phyloP scores from a whole-genome alignment of 1,140 invertebrate genomes.

The Littorina saxatilis region DNA sequence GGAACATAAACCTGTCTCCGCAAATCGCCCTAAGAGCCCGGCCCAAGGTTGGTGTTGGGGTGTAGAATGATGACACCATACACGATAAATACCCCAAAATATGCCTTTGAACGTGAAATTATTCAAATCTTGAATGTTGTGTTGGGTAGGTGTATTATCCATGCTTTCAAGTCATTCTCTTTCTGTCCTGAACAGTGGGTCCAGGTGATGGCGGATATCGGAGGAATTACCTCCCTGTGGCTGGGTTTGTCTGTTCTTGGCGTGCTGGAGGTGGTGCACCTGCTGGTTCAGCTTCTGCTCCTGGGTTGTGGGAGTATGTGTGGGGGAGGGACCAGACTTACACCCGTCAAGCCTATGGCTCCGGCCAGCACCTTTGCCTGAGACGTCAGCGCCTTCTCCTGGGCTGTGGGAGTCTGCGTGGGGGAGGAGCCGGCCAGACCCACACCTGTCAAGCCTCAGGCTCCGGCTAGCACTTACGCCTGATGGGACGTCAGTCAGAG shows the following conservation, averaged over 20 bases:
- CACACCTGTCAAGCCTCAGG: background rate
- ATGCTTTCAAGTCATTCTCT: too few species aligned
- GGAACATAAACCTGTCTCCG: too few species aligned
- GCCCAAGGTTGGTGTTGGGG: too few species aligned
- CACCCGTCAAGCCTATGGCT: background rate
- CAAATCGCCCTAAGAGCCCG: too few species aligned
- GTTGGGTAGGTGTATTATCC: too few species aligned
- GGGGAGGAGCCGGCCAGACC: background rate
- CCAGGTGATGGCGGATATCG: constrained; percentile 15
- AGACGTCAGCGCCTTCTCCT: background rate
- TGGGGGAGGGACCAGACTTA: background rate
- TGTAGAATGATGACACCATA: too few species aligned
- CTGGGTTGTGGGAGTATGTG: background rate
- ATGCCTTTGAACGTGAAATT: too few species aligned
- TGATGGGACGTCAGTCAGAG: too few species aligned
- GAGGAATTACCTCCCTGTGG: constrained; percentile 5
- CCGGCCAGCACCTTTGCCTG: too few species aligned
- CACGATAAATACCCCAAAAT: too few species aligned
- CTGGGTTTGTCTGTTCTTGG: constrained; percentile 16
- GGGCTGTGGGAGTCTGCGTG: background rate
- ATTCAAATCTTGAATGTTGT: too few species aligned
- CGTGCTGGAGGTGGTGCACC: constrained; percentile 17
- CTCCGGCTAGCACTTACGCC: too few species aligned
- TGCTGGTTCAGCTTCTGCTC: background rate
- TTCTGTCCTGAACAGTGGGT: background rate